Base-by-base conservation (phyloP, 2,888 invertebrate species). In the Agapetus fuscipes region DNA sequence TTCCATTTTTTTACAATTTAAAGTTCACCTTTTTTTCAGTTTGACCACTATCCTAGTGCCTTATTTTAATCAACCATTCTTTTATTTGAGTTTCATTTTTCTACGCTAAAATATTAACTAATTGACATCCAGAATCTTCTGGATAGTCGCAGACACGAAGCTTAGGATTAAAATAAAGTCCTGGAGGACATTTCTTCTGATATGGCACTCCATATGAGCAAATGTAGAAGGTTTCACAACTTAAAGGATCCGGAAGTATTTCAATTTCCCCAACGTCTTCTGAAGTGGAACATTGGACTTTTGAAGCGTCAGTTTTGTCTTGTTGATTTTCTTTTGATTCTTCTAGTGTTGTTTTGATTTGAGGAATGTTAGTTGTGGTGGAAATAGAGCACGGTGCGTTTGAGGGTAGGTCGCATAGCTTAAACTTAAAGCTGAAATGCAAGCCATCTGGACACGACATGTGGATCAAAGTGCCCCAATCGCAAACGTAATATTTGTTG, bases 371-470 rank as follows among this genome's bases (percentile, higher is more conserved):
- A n/a, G n/a, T n/a, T n/a, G n/a, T n/a, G n/a, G n/a, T n/a, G 5
- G 20, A 20, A 6, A 4, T 9, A 6, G 20, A 20, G 9, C 43
- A 39, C 10, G 15, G 29, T 6, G 33, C 43, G 3, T 17, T 36
- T 6, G 34, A n/a, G n/a, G 36, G 39, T 2, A n/a, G n/a, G 24
- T 35, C 35, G 30, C 45, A 45, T 0, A 35, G 25, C 7, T 38
- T 45, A 2, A 41, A 29, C 11, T n/a, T n/a, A 16, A 30, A 10
- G 12, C 9, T 29, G 34, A 34, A 39, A 16, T 39, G 37, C 26
- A 38, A 10, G n/a, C 45, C 45, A 3, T 5, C 17, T 17, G 45
- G 45, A 15, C 45, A 45, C 13, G 20, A 6, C 41, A 41, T 45
- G 12, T 20, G 13, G 15, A 45, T 38, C 5, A 39, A 32, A 2